Conservation (phyloP, 2,797 vertebrate genomes). For the Tauraco hartlaubi region DNA sequence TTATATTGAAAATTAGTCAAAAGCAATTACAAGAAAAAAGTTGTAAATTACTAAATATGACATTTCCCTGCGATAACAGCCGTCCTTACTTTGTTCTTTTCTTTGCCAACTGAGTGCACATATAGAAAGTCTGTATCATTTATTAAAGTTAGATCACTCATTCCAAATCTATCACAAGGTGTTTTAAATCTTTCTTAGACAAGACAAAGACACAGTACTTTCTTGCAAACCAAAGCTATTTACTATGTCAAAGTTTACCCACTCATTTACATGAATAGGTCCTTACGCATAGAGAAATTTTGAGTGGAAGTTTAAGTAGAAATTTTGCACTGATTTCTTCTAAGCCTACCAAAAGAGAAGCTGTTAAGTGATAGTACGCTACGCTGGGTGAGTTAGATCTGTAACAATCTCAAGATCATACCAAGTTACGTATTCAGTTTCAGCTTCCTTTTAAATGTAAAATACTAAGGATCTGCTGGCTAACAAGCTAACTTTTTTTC, state of each 20-base stretch:
- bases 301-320: too few relatives aligned
- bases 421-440: background rate
- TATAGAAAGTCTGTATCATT: background rate
- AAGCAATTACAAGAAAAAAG: background rate
- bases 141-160: background rate
- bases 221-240: slow-evolving; percentile 1
- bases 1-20: background rate
- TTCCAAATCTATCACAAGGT: background rate
- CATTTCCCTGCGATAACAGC: background rate
- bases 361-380: background rate
- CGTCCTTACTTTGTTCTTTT: background rate
- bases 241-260: background rate
- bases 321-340: too few relatives aligned
- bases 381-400: background rate
- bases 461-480: slow-evolving; percentile 23
- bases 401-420: background rate
- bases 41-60: background rate
- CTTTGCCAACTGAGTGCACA: background rate
- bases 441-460: slow-evolving; percentile 56
- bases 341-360: background rate
- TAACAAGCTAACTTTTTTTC: slow-evolving; percentile 57
- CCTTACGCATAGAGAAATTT: background rate
- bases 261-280: background rate
- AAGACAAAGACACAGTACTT: background rate
- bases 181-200: background rate